Evolutionary conservation across 2,797 vertebrate genomes (phyloP), one percentile per base, ranked within the genome.

Genomic region (Ammospiza maritima): DNA sequence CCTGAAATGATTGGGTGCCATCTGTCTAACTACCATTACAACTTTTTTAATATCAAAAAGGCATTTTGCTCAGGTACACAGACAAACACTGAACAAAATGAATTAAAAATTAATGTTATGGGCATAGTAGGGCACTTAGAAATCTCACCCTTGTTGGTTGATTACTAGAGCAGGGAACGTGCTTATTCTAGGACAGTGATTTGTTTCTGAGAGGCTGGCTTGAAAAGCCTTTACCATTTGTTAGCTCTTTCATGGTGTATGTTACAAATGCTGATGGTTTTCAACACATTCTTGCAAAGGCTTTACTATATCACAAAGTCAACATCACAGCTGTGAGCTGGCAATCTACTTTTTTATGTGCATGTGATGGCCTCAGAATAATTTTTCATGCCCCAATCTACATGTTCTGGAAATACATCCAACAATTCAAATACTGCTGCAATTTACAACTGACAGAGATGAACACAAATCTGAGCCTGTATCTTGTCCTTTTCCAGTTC

Each of bases 1-100:
- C 72, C 82, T 87, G 74, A 85, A 92, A 89, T 93, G 54, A 96
- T 88, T 77, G 45, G 81, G 58, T 96, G 58, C 96, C 95, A 96
- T 96, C 91, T 97, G 96, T 89, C 88, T 81, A 72, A 90, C 83
- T 79, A 83, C 13, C 19, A 64, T 65, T 89, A 75, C 78, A 77
- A 80, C 54, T 96, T 85, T 92, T 94, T 90, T 90, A 58, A 81
- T 93, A 95, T 36, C 74, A 88, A 50, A 93, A 90, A 30, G 84
- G 53, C 47, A 48, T 90, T 95, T 93, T 92, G 23, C 75, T 93
- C 92, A 94, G 89, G 89, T 91, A 94, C 80, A 90, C 34, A 86
- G 36, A 85, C 16, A 86, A 85, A 71, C 2, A 7, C 57, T 88
- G 72, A 87, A 91, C 23, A 67, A 85, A 92, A 94, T 19, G 19